Percentiles rank a stretch among this genome's conserved stretches.
Conservation (phyloP, 2,797 vertebrate genomes). For the Galaxias olidus region DNA sequence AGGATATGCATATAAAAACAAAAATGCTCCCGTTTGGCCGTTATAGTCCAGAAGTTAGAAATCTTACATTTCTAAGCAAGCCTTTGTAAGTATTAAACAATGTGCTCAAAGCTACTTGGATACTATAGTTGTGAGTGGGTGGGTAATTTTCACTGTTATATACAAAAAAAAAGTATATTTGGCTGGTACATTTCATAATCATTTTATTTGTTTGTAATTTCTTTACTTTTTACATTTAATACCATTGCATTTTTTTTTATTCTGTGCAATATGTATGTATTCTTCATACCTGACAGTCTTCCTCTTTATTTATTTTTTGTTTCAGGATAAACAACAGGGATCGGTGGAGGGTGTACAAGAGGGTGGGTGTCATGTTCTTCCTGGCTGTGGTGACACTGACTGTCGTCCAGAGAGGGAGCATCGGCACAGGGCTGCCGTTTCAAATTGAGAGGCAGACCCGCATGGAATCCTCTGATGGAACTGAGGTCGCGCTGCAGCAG, state of each 20-base stretch:
- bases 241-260: too few species aligned
- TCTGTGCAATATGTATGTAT: neutral
- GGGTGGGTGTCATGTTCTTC: conserved; percentile 78
- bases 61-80: conserved; percentile 4
- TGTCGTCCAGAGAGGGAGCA: conserved; percentile 79
- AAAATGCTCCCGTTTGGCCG: neutral
- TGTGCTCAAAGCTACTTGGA: neutral
- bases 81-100: conserved; percentile 10
- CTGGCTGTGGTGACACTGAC: conserved; percentile 80
- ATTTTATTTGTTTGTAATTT: too few species aligned
- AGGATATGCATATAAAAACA: neutral
- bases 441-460: conserved; percentile 66
- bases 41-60: neutral
- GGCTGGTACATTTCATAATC: too few species aligned
- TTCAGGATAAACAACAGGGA: conserved; percentile 79
- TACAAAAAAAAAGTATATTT: too few species aligned
- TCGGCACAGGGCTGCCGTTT: conserved; percentile 71
- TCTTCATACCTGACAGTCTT: neutral
- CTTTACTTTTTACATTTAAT: too few species aligned
- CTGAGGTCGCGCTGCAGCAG: conserved; percentile 45
- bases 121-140: neutral
- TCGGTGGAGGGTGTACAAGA: conserved; percentile 82
- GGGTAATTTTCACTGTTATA: too few species aligned
- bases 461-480: conserved; percentile 45
- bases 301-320: conserved; percentile 21